phyloP scores from a whole-genome alignment of 2,797 vertebrate genomes.

The Hypotaenidia okinawae region DNA sequence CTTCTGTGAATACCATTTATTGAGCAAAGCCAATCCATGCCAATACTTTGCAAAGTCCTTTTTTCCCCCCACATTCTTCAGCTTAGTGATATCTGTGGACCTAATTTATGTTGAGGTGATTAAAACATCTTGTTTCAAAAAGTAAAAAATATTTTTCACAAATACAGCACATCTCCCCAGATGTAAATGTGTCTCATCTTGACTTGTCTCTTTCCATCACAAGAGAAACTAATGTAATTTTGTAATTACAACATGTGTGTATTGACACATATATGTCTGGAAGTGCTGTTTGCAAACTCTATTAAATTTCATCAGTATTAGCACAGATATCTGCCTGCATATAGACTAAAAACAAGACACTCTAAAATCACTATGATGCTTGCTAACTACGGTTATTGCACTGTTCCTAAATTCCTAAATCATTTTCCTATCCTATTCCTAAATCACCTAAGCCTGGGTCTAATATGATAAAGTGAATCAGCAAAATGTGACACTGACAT shows the following conservation, averaged over 20 bases:
- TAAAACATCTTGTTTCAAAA: background rate
- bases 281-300: background rate
- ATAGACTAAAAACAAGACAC: background rate
- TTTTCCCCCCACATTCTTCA: background rate
- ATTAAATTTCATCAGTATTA: background rate
- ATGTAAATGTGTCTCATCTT: background rate
- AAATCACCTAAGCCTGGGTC: background rate
- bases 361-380: background rate
- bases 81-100: background rate
- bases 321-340: background rate
- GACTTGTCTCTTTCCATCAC: background rate
- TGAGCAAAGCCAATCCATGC: background rate
- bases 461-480: background rate
- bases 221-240: background rate
- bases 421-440: background rate
- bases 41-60: background rate
- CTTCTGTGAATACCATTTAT: background rate
- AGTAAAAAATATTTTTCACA: background rate
- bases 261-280: background rate
- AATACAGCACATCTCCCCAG: background rate
- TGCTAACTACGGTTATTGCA: background rate
- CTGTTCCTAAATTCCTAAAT: background rate
- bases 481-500: background rate
- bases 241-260: background rate
- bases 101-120: background rate